Evolutionary conservation across 2,113 vertebrate species (phyloP).

Genomic region (Chamaetylas fuelleborni): DNA sequence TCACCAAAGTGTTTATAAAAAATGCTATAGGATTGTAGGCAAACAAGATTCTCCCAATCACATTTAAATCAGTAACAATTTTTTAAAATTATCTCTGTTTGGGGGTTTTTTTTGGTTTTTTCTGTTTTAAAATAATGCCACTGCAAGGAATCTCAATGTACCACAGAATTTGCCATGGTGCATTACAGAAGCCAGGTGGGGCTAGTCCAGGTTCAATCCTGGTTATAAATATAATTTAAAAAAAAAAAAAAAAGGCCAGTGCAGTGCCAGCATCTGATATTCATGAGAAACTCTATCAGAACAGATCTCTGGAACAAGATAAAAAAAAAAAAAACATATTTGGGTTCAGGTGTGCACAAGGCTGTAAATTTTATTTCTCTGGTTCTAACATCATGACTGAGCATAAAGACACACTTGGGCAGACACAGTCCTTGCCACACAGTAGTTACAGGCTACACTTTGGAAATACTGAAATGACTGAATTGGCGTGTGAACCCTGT

Average conservation of each 20-base stretch:
- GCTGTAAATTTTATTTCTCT: neutral
- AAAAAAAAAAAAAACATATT: neutral
- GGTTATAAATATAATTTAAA: neutral
- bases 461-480: neutral
- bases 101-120: fast-evolving
- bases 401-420: neutral
- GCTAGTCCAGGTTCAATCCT: neutral
- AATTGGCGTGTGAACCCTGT: neutral
- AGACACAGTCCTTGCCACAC: neutral
- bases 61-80: neutral
- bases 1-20: neutral
- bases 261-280: neutral
- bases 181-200: neutral
- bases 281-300: neutral
- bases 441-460: neutral
- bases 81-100: too few relatives aligned
- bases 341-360: neutral
- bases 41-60: neutral
- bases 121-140: neutral
- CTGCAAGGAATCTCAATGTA: neutral
- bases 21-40: neutral
- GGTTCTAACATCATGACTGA: neutral
- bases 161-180: neutral
- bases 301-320: neutral
- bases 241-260: neutral